Base-by-base conservation (phyloP, 2,888 invertebrate genomes). In the Mythimna lalbum region DNA sequence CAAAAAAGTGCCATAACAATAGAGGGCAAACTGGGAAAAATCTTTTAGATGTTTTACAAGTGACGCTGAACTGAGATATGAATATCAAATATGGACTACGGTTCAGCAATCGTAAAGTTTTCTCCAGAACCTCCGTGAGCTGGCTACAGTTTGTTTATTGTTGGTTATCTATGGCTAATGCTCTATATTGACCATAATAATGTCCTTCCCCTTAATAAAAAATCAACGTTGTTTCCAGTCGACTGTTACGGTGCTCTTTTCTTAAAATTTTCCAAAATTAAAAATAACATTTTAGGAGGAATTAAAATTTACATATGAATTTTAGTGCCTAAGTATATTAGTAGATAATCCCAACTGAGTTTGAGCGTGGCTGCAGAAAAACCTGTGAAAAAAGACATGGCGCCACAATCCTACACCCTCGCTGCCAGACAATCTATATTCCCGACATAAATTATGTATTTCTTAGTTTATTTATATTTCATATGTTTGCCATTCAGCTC, bases 381-480 rank as follows among this genome's bases (percentile, higher is more conserved):
- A 36, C 7, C 39, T 49, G 49, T 27, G 36, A 43, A 17, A 21
- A 56, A 56, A 12, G 7, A 27, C 39, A 10, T 14, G 71, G 70
- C 71, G 80, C 72, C 64, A 76, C 33, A 23, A 43, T 66, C 63
- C 36, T 66, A 79, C 63, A 55, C 69, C 56, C 61, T 61, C n/a
- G 23, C 47, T 31, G 49, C 79, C 65, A 79, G 52, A 75, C 70
- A 63, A 75, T 67, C 36, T 61, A 23, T 76, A 60, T 72, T 78
- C 77, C 53, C 23, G 50, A 72, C 31, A 72, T 80, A 62, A 59
- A 80, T 77, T 62, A 75, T 78, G 71, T 70, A 76, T 69, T 47
- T 59, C 17, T 21, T 61, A 36, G 33, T 53, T 55, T 76, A 76
- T 63, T 60, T 76, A 49, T 59, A 59, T 55, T 60, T 70, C 17